Evolutionary conservation across 2,888 invertebrate genomes (phyloP).

Genomic region (Nowickia ferox): DNA sequence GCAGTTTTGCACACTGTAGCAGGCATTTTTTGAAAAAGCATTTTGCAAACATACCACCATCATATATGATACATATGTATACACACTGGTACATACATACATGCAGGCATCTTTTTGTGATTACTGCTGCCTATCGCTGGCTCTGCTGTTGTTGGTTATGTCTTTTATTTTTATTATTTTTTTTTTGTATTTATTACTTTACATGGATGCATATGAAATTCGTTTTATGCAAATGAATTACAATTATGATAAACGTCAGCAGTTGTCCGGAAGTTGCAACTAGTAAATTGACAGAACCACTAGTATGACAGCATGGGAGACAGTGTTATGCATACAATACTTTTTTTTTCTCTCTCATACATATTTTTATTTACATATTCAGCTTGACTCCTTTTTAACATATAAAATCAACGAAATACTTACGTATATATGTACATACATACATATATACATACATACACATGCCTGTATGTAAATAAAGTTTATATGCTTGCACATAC

Average conservation of each 20-base stretch:
- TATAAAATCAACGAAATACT: background rate
- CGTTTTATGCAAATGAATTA: slow-evolving; percentile 79
- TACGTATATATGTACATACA: background rate
- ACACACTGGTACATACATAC: background rate
- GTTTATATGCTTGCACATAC: slow-evolving; percentile 17
- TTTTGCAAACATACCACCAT: slow-evolving; percentile 7
- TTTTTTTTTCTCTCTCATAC: background rate
- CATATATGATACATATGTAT: background rate
- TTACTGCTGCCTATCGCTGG: background rate
- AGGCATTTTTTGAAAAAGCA: slow-evolving; percentile 46
- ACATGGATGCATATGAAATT: slow-evolving; percentile 75
- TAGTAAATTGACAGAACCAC: slow-evolving; percentile 75
- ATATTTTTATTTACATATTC: slow-evolving; percentile 24
- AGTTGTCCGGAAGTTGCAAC: slow-evolving; percentile 81
- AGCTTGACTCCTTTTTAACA: slow-evolving; percentile 39
- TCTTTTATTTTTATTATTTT: background rate
- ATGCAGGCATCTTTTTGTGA: slow-evolving; percentile 19
- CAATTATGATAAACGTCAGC: slow-evolving; percentile 82
- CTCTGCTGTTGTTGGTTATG: background rate
- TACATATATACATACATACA: background rate
- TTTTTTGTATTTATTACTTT: slow-evolving; percentile 66
- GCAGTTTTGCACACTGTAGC: slow-evolving; percentile 41
- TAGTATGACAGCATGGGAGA: slow-evolving; percentile 66
- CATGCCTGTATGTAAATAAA: background rate
- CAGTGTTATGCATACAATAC: slow-evolving; percentile 61